Percentiles rank a stretch among this genome's conserved stretches.
Conservation (phyloP, 2,113 vertebrate species). For the Xiphophorus maculatus region DNA sequence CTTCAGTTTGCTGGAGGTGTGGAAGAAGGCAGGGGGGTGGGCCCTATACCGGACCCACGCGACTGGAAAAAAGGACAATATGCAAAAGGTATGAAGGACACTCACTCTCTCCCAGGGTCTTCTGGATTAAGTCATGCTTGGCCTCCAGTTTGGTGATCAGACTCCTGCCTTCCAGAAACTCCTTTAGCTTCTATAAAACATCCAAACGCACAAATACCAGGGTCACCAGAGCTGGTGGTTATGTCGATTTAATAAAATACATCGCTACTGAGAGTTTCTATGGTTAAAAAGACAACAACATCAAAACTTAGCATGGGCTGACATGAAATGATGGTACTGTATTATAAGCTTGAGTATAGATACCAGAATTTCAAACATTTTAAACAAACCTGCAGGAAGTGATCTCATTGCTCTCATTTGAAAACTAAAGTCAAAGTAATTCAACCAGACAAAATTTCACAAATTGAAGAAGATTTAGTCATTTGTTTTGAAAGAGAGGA, state of each 20-base stretch:
- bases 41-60: neutral
- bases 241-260: neutral
- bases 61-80: slow-evolving; percentile 18
- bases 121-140: slow-evolving; percentile 96
- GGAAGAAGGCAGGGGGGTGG: neutral
- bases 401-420: too few species aligned
- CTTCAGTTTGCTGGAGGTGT: neutral
- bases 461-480: too few species aligned
- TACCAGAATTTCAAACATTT: too few species aligned
- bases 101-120: slow-evolving; percentile 98
- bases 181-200: slow-evolving; percentile 93
- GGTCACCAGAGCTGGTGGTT: neutral
- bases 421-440: too few species aligned
- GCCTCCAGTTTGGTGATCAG: slow-evolving; percentile 98
- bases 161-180: slow-evolving; percentile 97
- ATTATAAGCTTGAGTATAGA: too few species aligned
- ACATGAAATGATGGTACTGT: neutral
- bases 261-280: too few species aligned
- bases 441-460: too few species aligned
- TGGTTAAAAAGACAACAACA: neutral
- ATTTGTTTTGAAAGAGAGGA: too few species aligned
- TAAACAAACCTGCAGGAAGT: too few species aligned
- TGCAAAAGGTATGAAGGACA: slow-evolving; percentile 45
- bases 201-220: neutral
- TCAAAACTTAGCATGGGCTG: neutral